phyloP scores from a whole-genome alignment of 2,113 vertebrate genomes.

The Mystacornis crossleyi region DNA sequence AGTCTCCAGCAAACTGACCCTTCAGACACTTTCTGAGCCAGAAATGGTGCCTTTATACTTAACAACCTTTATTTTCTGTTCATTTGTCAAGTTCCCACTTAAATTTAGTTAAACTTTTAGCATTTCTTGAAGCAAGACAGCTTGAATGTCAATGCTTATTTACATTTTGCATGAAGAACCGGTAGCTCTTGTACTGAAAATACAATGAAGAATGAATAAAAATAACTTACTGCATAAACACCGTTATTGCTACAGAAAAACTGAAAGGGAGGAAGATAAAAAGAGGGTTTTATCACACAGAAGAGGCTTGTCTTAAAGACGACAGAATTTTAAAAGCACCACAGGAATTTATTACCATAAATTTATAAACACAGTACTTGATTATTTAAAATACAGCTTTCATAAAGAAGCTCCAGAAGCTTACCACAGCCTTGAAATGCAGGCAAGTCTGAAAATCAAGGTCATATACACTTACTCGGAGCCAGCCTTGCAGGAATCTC shows the following conservation, averaged over 20 bases:
- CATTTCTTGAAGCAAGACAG: not conserved
- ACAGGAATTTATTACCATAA: not conserved
- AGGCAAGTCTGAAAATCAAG: conserved; percentile 5
- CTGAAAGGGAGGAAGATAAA: not conserved
- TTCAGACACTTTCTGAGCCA: not conserved
- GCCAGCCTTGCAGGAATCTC: not conserved
- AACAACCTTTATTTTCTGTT: not conserved
- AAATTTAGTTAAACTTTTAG: not conserved
- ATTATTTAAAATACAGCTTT: not conserved
- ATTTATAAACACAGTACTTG: not conserved
- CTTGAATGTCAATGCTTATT: not conserved
- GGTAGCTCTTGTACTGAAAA: not conserved
- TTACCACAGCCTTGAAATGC: not conserved
- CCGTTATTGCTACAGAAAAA: not conserved
- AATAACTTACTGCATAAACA: not conserved
- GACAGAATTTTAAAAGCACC: not conserved
- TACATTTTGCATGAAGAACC: not conserved
- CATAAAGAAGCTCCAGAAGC: not conserved
- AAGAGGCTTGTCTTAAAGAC: not conserved
- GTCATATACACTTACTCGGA: not conserved
- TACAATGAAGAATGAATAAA: not conserved
- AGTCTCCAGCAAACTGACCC: not conserved
- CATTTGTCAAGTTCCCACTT: not conserved
- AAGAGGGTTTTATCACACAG: not conserved
- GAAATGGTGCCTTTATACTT: not conserved